Evolutionary conservation across 2,113 vertebrate genomes (phyloP).

Genomic region (Felis catus): DNA sequence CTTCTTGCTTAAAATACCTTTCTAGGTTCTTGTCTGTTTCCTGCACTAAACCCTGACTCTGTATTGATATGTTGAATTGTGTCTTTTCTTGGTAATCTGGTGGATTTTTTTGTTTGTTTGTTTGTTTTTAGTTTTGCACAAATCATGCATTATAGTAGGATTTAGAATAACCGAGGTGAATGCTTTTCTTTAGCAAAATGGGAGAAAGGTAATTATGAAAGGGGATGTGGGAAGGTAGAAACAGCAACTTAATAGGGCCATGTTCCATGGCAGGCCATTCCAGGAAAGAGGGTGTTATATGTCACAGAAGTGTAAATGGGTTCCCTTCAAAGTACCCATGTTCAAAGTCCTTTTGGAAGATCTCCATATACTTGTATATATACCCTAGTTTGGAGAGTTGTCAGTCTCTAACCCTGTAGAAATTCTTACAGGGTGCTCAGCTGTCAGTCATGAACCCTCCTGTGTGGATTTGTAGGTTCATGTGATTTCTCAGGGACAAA

Average conservation of each 20-base stretch:
- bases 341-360: neutral
- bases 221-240: neutral
- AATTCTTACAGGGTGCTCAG: neutral
- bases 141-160: neutral
- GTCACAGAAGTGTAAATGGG: neutral
- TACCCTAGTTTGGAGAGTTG: neutral
- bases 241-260: neutral
- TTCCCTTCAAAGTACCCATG: neutral
- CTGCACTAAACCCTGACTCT: neutral
- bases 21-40: neutral
- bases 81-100: neutral
- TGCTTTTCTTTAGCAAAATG: neutral
- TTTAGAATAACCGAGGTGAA: neutral
- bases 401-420: neutral
- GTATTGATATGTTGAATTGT: neutral
- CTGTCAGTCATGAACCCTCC: neutral
- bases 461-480: neutral
- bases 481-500: neutral
- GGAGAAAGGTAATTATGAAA: neutral
- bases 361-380: neutral
- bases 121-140: neutral
- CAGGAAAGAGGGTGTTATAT: neutral
- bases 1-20: constrained; percentile 4
- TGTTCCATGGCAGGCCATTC: neutral
- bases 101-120: neutral